Base-by-base conservation (phyloP, 2,888 invertebrate species). In the Hyles lineata region DNA sequence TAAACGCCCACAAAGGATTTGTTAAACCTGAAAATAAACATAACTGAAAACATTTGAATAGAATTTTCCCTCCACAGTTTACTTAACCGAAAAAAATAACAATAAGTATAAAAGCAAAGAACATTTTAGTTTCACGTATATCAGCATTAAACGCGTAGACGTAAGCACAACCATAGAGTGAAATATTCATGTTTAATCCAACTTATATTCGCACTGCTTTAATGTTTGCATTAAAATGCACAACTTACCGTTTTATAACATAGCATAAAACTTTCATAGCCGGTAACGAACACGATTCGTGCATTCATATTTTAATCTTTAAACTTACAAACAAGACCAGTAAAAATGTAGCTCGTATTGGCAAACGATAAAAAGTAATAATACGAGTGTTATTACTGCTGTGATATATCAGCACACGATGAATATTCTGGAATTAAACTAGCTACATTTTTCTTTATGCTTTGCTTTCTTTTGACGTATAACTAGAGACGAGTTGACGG, bases 181-280 rank as follows among this genome's bases (percentile, higher is more conserved):
- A 55, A 55, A 55, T 55, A 55, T 63, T 35, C 32, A 63, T 63
- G 35, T 11, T 63, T 35, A 63, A 63, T 62, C 32, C 61, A 62
- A 62, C 61, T 62, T 62, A 25, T 32, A 62, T 4, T 35, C 35
- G 63, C 35, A 32, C 29, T 63, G 63, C 32, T 63, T 62, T 63
- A 63, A 63, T 35, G 63, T 63, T 35, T 63, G 25, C 70, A 52
- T 70, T 70, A 59, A 70, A 23, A 63, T 63, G 19, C 35, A n/a
- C 35, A 63, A 63, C 63, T 63, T 63, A 43, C 35, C n/a, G 60
- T 62, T 62, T 60, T 62, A 62, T 62, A 32, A 62, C 61, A 62
- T 19, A 5, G 55, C 61, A 62, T 62, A 62, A 62, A 62, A 62
- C 60, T 21, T 59, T 60, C 25, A 60, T 29, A 17, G 60, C 60